phyloP scores from a whole-genome alignment of 2,113 vertebrate genomes.

The Cyanistes caeruleus region DNA sequence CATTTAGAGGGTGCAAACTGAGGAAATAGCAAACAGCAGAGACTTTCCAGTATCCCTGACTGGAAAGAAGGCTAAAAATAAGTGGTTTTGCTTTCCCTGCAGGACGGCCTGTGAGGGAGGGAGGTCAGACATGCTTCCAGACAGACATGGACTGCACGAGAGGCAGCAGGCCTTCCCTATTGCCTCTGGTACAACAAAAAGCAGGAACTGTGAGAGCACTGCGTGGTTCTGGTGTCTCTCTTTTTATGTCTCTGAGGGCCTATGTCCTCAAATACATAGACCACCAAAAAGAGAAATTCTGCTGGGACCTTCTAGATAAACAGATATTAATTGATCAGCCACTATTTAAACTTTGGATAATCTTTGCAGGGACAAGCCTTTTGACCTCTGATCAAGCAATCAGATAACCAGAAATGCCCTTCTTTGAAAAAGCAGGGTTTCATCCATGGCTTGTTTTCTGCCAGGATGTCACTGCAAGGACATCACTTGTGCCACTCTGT shows the following conservation, averaged over 20 bases:
- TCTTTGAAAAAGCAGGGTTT: conserved; percentile 2
- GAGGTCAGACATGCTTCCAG: fast-evolving
- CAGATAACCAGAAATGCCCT: conserved; percentile 24
- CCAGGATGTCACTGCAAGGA: background rate
- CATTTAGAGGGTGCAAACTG: background rate
- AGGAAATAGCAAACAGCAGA: background rate
- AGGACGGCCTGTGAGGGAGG: fast-evolving
- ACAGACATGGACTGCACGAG: fast-evolving
- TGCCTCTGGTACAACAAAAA: background rate
- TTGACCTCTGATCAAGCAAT: conserved; percentile 31
- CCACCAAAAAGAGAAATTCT: conserved; percentile 13
- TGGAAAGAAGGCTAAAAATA: background rate
- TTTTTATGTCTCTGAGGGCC: background rate
- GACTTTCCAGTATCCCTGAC: background rate
- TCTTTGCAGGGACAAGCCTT: conserved; percentile 14
- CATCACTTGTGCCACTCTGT: background rate
- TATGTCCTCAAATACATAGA: background rate
- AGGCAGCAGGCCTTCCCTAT: background rate
- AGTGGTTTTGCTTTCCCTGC: background rate
- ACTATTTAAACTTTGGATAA: conserved; percentile 43
- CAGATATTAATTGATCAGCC: background rate
- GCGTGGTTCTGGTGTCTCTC: background rate
- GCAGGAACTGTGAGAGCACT: background rate
- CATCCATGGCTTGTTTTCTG: background rate
- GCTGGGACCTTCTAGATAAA: background rate